Base-by-base conservation (phyloP, 2,888 invertebrate genomes). In the Lymantria dispar region DNA sequence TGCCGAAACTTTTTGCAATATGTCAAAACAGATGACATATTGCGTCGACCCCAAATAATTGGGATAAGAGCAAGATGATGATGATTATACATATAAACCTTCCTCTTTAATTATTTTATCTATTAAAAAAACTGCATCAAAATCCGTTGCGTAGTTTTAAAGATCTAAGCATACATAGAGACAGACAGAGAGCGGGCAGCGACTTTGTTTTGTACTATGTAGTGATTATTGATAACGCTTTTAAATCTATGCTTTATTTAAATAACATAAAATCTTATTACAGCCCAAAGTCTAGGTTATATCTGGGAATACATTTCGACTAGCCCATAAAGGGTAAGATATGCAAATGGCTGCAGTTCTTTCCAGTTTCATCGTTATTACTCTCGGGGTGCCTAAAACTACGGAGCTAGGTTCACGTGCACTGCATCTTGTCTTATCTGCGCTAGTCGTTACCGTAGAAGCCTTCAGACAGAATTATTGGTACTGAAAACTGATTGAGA, bases 331-430 rank as follows among this genome's bases (percentile, higher is more conserved):
- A 48, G 36, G 52, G 38, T 64, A 37, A 70, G 74, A 75, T 71
- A 84, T 83, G 82, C 75, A 84, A 83, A 85, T 85, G 75, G 76
- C 61, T 71, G 78, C 75, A 78, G 60, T 82, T 78, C 79, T 80
- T 81, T 78, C 76, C 65, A 65, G 62, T 60, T 69, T 74, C 74
- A 74, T 72, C 71, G 76, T 72, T 80, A 83, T 74, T 64, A 75
- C 77, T 62, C 83, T 70, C 81, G 63, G 62, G 82, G 71, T 73
- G 66, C 70, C 74, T 74, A 59, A 56, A 51, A 52, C 50, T 48
- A 14, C 15, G 52, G 15, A 39, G 36, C 45, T 8, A n/a, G 44
- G n/a, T 50, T 57, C 57, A 64, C 62, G 57, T 62, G 61, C 57
- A 57, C 54, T 66, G 55, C 59, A 61, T 66, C 65, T 65, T 63